phyloP scores from a whole-genome alignment of 2,888 invertebrate genomes.

The Perdita meconis region DNA sequence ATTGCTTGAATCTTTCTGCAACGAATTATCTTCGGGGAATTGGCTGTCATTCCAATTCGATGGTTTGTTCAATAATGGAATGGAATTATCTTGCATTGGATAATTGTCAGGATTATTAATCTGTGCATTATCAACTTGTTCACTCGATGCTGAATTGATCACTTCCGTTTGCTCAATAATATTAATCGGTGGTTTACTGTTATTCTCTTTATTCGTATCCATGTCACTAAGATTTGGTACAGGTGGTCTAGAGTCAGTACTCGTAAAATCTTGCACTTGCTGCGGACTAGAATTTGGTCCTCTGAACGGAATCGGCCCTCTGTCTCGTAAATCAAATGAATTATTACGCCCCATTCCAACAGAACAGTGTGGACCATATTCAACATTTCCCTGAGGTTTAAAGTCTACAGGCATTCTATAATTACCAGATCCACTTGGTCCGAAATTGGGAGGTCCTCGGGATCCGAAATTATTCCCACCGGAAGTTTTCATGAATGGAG shows the following conservation, averaged over 20 bases:
- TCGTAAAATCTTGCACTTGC: slow-evolving; percentile 26
- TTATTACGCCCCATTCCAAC: slow-evolving; percentile 45
- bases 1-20: slow-evolving; percentile 14
- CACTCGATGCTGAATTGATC: slow-evolving; percentile 15
- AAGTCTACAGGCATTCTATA: slow-evolving; percentile 62
- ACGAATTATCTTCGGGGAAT: slow-evolving; percentile 45
- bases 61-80: slow-evolving; percentile 70
- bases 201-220: slow-evolving; percentile 11
- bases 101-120: slow-evolving; percentile 25
- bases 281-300: slow-evolving; percentile 43
- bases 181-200: slow-evolving; percentile 17
- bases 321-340: slow-evolving; percentile 46
- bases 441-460: slow-evolving; percentile 46
- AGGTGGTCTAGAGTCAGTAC: slow-evolving; percentile 11
- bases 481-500: slow-evolving; percentile 67
- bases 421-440: slow-evolving; percentile 49
- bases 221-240: background rate
- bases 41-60: slow-evolving; percentile 68
- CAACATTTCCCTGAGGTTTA: slow-evolving; percentile 54
- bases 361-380: slow-evolving; percentile 60
- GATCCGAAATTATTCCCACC: slow-evolving; percentile 48
- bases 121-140: slow-evolving; percentile 20
- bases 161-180: slow-evolving; percentile 12
- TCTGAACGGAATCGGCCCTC: slow-evolving; percentile 20
- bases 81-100: slow-evolving; percentile 23